Base-by-base conservation (phyloP, 2,797 vertebrate species). In the Protosalanx chinensis region DNA sequence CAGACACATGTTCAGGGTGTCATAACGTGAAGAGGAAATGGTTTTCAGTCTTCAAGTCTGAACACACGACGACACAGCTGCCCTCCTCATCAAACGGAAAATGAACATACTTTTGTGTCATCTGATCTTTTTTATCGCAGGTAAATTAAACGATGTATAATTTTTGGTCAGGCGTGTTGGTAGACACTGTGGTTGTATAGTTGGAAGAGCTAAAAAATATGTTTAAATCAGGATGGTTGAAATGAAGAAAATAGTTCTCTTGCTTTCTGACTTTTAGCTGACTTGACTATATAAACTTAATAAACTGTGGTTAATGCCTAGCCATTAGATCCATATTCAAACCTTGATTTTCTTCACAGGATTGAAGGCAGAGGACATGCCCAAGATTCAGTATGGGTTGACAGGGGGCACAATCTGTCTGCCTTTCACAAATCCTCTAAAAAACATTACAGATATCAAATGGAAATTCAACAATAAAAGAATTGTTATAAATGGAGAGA, bases 371-470 rank as follows among this genome's bases (percentile, higher is more conserved):
- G 5, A 4, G 3, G 58, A 30, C 0, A 0, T 0, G 3, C 0
- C 2, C 0, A 0, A 0, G 23, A 57, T 0, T 2, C 13, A 74
- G 70, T 81, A 88, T 70, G 0, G 0, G 0, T 0, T 59, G 0
- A 77, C 56, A 65, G 67, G 79, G 63, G 33, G 32, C 46, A 75
- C 74, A 1, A 27, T 83, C 3, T 85, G 87, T 73, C 70, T 90
- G 0, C 0, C 67, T n/a, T n/a, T 69, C 1, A 3, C 0, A 58
- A 15, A 23, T 1, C 0, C 23, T 0, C 1, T 67, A 12, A 0
- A 15, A 3, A 0, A 59, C 32, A 0, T 0, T 0, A 0, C 32
- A 4, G 0, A 0, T 0, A 0, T 0, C 0, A 0, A 0, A 4
- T 88, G 83, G 89, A 6, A 0, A 0, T 65, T 58, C 18, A 0